Base-by-base conservation (phyloP, 2,888 invertebrate species). In the Tenodera sinensis region DNA sequence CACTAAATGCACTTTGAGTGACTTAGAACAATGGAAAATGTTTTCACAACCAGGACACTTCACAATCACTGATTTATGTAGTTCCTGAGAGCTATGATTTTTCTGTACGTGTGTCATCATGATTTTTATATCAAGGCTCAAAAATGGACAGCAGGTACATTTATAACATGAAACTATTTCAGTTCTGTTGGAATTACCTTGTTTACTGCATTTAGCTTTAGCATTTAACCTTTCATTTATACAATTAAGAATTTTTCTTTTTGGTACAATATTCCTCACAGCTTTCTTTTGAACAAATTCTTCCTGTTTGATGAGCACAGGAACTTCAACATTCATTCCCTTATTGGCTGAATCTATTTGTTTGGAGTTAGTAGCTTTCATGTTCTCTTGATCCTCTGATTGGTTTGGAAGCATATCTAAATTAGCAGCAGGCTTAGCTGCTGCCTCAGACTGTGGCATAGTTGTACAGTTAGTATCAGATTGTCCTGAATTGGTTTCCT, bases 1-100 rank as follows among this genome's bases (percentile, higher is more conserved):
- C 34, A 95, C 94, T 8, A 96, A 93, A 92, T 97, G 96, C 8
- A 94, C 94, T 91, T 95, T 93, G 0, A 96, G 92, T 0, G 96
- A 95, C 91, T 95, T 94, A 8, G 88, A 81, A 81, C 88, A 86
- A 83, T 82, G 89, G 84, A 91, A 91, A 20, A 90, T 83, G 47
- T 90, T 90, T 28, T 87, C 42, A 89, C 90, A 90, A 9, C 89
- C 90, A 2, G 89, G 89, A 88, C 90, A 91, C 8, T 87, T 27
- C 34, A 84, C 28, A 83, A 83, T 42, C 2, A 30, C 12, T 28
- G 34, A n/a, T 14, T 47, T 87, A 71, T 28, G 34, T 42, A 54
- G 3, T 30, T 30, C n/a, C 25, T 87, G 89, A n/a, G 71, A 28
- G 4, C 27, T 34, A 82, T 90, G 90, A 84, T 89, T 84, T 14